Percentiles rank a stretch among this genome's conserved stretches.
These are phyloP conservation scores for Apodemia duryi DNA, from an alignment of 2,888 invertebrate species.

Conservation along the genomic window DNA sequence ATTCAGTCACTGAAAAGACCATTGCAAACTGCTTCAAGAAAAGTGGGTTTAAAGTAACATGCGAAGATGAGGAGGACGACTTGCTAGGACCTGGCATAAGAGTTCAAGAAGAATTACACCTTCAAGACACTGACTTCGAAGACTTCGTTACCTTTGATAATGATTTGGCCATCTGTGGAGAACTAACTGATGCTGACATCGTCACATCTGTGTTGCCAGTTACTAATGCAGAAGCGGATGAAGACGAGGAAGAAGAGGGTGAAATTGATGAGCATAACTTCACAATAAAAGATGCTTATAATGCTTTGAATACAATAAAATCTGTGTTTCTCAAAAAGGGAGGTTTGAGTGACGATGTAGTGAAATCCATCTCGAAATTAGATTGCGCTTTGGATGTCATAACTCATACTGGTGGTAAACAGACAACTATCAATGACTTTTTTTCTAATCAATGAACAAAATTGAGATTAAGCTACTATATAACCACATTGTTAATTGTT, in stretches of 20 bases:
- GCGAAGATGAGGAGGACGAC: constrained; percentile 31
- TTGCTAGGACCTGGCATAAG: constrained; percentile 29
- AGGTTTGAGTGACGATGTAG: constrained; percentile 35
- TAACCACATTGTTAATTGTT: constrained; percentile 26
- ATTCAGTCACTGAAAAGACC: constrained; percentile 31
- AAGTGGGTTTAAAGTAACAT: constrained; percentile 33
- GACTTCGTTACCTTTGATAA: constrained; percentile 27
- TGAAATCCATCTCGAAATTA: constrained; percentile 34
- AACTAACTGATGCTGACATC: constrained; percentile 33
- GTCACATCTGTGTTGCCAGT: constrained; percentile 31
- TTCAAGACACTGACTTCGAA: constrained; percentile 29
- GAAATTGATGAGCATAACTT: constrained; percentile 33
- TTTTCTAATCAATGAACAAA: constrained; percentile 31
- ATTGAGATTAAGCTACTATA: constrained; percentile 30
- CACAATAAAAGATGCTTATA: constrained; percentile 34
- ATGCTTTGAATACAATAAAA: constrained; percentile 35
- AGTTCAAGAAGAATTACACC: constrained; percentile 30
- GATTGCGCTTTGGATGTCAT: constrained; percentile 36
- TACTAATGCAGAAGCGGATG: constrained; percentile 33
- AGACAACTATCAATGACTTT: constrained; percentile 34
- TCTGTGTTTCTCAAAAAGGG: constrained; percentile 32
- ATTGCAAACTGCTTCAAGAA: constrained; percentile 37
- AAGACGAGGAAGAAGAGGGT: constrained; percentile 34
- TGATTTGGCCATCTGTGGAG: constrained; percentile 32
- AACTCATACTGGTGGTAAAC: constrained; percentile 35